Evolutionary conservation across 2,113 vertebrate species (phyloP), one percentile per base, ranked within the genome.

Genomic region (Coptodon bakossiorum): DNA sequence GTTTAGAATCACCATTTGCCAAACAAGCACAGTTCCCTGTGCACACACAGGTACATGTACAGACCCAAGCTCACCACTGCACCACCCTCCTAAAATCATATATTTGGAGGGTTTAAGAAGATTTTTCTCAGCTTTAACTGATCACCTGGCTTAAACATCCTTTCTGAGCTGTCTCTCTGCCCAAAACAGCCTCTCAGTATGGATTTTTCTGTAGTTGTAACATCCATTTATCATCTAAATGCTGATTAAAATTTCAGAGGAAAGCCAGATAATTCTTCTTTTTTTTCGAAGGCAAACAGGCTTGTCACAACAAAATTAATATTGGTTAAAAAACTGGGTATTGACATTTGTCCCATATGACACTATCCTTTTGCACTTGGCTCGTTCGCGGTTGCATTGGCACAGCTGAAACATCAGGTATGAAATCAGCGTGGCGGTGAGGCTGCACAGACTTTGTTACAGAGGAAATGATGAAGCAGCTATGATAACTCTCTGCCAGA

Each of bases 401-500:
- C 16, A 48, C 27, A 27, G 22, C 13, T 40, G 31, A 73, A 81
- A 53, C 79, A 61, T 31, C 34, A 52, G 63, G 73, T 84, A 61
- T 81, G 76, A 73, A 80, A 85, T 89, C 29, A n/a, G 71, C 19
- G 24, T 34, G 53, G 61, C 3, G 1, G 57, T 40, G 80, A 50
- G 11, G 79, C 84, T 3, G 43, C 63, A 22, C 81, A 78, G 34
- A 61, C 76, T 83, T 50, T 86, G 84, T 83, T 86, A 54, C 80
- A 59, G 78, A 48, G 87, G 80, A 79, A 87, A 88, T 80, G 92
- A 90, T 92, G 85, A 87, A 93, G 87, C 84, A 76, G 88, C 86
- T 59, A 68, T 71, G 86, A 91, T 91, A 88, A 90, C 85, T 68
- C 91, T 85, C 88, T 88, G 90, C 86, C 87, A 80, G 84, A 85